These are phyloP conservation scores for Teleopsis dalmanni DNA, from an alignment of 1,140 invertebrate species.

Conservation along the genomic window DNA sequence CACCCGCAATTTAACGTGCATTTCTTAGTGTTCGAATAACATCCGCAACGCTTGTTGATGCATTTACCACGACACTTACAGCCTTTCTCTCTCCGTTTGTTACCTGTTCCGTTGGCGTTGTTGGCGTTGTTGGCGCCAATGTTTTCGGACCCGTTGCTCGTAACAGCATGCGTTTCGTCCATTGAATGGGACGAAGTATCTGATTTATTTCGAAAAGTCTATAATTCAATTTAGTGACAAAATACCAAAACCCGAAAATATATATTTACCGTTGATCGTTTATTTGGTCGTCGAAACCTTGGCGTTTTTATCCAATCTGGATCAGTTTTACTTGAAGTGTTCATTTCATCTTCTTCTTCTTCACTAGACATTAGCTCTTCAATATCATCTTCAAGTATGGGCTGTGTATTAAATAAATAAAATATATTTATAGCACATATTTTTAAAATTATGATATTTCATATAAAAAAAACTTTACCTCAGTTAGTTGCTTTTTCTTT, in stretches of 20 bases:
- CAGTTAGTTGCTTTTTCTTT: conserved; percentile 11
- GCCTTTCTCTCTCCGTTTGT: conserved; percentile 1
- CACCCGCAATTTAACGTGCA: conserved; percentile 18
- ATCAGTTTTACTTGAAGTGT: conserved; percentile 48
- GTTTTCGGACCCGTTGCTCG: neutral
- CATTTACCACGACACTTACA: conserved; percentile 29
- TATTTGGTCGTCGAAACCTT: conserved; percentile 39
- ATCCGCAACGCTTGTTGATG: conserved; percentile 24
- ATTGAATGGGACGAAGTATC: neutral
- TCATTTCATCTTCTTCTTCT: conserved; percentile 12
- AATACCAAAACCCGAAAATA: neutral
- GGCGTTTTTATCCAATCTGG: conserved; percentile 64
- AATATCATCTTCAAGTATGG: conserved; percentile 20
- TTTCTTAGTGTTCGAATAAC: conserved; percentile 8
- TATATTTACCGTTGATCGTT: conserved; percentile 19
- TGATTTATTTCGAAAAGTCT: neutral
- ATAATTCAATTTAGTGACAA: neutral
- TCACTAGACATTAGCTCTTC: too few species aligned
- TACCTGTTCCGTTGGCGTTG: neutral
- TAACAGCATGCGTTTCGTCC: too few species aligned
- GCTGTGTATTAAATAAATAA: neutral
- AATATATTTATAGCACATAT: neutral
- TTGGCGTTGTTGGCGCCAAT: neutral
- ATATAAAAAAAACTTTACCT: neutral
- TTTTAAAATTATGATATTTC: neutral